phyloP scores from a whole-genome alignment of 2,113 vertebrate genomes.

The Etia nguti region DNA sequence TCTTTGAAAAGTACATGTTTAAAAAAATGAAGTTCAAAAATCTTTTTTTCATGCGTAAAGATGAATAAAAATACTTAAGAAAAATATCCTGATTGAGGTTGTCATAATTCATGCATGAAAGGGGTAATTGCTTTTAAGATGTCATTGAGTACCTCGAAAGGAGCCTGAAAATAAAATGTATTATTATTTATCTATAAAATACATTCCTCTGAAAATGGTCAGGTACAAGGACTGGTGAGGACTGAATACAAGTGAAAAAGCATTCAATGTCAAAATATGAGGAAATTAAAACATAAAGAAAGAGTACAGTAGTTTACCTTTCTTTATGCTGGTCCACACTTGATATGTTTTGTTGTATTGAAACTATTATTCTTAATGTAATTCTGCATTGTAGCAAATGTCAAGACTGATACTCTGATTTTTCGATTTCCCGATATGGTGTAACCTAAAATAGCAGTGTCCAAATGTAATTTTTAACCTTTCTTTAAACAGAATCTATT shows the following conservation, averaged over 20 bases:
- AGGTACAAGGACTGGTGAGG: not conserved
- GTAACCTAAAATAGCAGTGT: conserved; percentile 4
- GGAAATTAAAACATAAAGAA: not conserved
- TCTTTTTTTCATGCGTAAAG: no score
- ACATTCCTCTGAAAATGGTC: not conserved
- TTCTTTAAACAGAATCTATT: conserved; percentile 46
- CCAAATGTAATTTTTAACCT: not conserved
- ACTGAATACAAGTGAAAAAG: not conserved
- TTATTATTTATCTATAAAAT: not conserved
- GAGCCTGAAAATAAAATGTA: not conserved
- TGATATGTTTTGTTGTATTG: not conserved
- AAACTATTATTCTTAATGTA: not conserved
- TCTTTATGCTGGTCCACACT: not conserved
- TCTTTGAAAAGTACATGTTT: no score
- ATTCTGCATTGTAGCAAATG: not conserved
- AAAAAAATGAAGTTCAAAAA: no score
- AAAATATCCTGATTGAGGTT: no score
- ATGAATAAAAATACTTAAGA: no score
- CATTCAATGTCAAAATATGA: not conserved
- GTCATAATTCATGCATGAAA: no score
- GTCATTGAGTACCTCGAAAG: not conserved
- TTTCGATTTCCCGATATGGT: not conserved
- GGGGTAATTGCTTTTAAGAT: not conserved
- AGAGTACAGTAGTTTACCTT: not conserved
- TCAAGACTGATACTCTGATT: not conserved